phyloP scores from a whole-genome alignment of 2,113 vertebrate genomes.

The Pangasianodon hypophthalmus region DNA sequence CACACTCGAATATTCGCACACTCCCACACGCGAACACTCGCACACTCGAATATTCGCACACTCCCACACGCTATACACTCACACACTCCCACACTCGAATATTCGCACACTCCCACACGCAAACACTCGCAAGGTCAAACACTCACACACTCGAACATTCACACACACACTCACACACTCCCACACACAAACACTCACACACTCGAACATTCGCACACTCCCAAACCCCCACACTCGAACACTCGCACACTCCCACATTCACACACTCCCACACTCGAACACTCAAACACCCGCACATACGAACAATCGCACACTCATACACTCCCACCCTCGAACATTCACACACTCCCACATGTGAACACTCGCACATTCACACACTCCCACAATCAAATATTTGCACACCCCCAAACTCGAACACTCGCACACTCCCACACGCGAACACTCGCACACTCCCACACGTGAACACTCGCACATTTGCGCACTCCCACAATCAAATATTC shows the following conservation, averaged over 20 bases:
- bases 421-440: too few relatives aligned
- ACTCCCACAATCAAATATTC: too few relatives aligned
- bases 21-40: fast-evolving
- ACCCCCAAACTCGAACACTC: neutral
- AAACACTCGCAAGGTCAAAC: too few relatives aligned
- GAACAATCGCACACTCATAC: neutral
- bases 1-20: neutral
- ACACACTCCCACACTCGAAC: neutral
- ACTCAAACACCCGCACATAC: neutral
- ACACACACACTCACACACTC: neutral
- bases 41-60: neutral
- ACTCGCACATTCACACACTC: neutral
- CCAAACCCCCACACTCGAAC: neutral
- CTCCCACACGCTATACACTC: fast-evolving
- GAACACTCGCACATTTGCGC: too few relatives aligned
- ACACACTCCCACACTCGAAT: neutral
- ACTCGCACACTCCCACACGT: too few relatives aligned
- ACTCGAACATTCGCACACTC: neutral
- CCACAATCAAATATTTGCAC: neutral
- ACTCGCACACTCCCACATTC: fast-evolving
- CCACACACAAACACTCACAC: neutral
- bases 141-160: neutral
- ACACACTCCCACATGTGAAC: neutral
- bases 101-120: neutral
- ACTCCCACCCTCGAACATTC: neutral